Conservation (phyloP, 1,140 invertebrate species). For the Riptortus pedestris region DNA sequence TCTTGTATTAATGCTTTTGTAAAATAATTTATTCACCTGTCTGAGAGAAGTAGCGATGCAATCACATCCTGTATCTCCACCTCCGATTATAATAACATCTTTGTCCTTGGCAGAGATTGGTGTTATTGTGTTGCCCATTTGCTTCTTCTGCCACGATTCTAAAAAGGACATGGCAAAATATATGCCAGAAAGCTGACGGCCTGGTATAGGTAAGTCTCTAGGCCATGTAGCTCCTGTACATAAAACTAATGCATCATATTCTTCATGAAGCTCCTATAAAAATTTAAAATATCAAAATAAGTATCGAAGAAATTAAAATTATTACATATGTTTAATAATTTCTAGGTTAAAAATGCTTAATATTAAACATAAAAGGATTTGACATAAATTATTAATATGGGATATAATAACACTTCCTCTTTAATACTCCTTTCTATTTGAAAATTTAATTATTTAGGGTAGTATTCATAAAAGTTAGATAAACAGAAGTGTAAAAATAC, state of each 20-base stretch:
- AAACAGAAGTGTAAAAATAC: too few relatives aligned
- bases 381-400: background rate
- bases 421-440: too few relatives aligned
- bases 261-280: slow-evolving; percentile 48
- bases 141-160: slow-evolving; percentile 93
- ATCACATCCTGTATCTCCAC: slow-evolving; percentile 98
- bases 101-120: slow-evolving; percentile 79
- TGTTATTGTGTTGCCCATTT: slow-evolving; percentile 58
- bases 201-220: slow-evolving; percentile 75
- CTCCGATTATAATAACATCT: slow-evolving; percentile 93
- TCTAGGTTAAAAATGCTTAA: background rate
- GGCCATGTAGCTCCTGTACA: slow-evolving; percentile 94
- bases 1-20: background rate
- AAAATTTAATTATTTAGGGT: too few relatives aligned
- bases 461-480: too few relatives aligned
- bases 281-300: slow-evolving; percentile 26
- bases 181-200: slow-evolving; percentile 78
- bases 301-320: background rate
- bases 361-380: background rate
- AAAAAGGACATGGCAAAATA: slow-evolving; percentile 97
- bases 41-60: slow-evolving; percentile 95
- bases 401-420: too few relatives aligned
- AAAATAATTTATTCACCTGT: slow-evolving; percentile 47
- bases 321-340: background rate
- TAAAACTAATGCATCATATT: slow-evolving; percentile 80